Percentiles rank a stretch among this genome's conserved stretches.
These are phyloP conservation scores for Agriopis leucophaearia DNA, from an alignment of 2,888 invertebrate genomes.

Conservation along the genomic window DNA sequence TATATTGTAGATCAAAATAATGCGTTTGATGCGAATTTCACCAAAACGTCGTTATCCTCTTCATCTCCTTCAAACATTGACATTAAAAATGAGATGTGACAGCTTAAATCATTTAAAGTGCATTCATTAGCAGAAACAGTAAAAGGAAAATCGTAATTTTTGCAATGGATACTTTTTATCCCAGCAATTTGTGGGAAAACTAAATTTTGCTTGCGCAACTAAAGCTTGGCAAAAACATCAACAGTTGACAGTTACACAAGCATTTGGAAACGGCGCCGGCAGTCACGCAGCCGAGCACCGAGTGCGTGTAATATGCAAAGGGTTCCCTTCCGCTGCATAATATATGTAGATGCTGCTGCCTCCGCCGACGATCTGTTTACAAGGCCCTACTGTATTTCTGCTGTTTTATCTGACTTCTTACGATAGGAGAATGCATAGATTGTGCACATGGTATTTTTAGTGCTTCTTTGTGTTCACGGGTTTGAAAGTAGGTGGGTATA, in stretches of 20 bases:
- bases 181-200: neutral
- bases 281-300: constrained; percentile 1
- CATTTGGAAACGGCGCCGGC: constrained; percentile 5
- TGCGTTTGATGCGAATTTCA: neutral
- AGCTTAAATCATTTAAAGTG: too few species aligned
- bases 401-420: neutral
- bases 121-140: too few species aligned
- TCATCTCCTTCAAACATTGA: too few species aligned
- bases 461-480: neutral
- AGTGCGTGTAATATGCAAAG: constrained; percentile 30
- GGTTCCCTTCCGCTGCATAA: constrained; percentile 20
- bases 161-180: too few species aligned
- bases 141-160: too few species aligned
- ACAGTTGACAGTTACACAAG: neutral
- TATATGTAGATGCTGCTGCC: constrained; percentile 16
- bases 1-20: neutral
- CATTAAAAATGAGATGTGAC: too few species aligned
- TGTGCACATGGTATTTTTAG: neutral
- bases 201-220: neutral
- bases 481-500: neutral
- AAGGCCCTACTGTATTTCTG: constrained; percentile 2
- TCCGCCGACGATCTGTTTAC: constrained; percentile 19
- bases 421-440: neutral
- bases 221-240: neutral
- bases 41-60: too few species aligned